Percentiles rank a stretch among this genome's conserved stretches.
These are phyloP conservation scores for Pristionchus fissidentatus DNA, from an alignment of 2,888 invertebrate genomes.

Conservation along the genomic window DNA sequence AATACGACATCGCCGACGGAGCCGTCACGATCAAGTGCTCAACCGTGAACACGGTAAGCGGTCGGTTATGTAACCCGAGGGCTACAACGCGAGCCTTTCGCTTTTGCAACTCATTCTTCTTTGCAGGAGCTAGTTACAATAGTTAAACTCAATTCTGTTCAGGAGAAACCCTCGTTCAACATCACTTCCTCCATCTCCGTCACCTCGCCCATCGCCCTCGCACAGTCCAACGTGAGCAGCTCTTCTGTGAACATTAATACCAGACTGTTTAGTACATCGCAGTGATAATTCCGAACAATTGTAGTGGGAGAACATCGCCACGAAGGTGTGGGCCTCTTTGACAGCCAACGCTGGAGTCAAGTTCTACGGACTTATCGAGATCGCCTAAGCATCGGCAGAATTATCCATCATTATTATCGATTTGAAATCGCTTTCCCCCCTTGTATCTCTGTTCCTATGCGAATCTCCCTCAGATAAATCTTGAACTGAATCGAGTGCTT, in stretches of 20 bases:
- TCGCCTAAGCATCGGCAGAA: background rate
- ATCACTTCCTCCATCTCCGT: background rate
- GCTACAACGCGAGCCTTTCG: background rate
- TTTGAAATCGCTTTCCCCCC: background rate
- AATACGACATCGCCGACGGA: background rate
- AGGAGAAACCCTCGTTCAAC: background rate
- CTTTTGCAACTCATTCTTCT: background rate
- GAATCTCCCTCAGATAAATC: slow-evolving; percentile 19
- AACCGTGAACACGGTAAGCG: background rate
- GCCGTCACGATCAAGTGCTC: background rate
- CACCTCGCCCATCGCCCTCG: slow-evolving; percentile 12
- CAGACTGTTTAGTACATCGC: background rate
- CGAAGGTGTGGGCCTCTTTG: background rate
- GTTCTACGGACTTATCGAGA: slow-evolving; percentile 24
- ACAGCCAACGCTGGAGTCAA: slow-evolving; percentile 26
- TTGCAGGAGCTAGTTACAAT: background rate
- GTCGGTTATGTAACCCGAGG: background rate
- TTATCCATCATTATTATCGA: no score
- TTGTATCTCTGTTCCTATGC: background rate
- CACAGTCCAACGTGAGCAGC: background rate
- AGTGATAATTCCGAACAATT: background rate
- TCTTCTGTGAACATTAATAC: background rate
- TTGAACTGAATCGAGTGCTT: no score
- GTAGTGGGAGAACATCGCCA: slow-evolving; percentile 34
- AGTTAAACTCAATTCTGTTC: background rate